Conservation (phyloP, 2,113 vertebrate genomes). For the Siniperca chuatsi region DNA sequence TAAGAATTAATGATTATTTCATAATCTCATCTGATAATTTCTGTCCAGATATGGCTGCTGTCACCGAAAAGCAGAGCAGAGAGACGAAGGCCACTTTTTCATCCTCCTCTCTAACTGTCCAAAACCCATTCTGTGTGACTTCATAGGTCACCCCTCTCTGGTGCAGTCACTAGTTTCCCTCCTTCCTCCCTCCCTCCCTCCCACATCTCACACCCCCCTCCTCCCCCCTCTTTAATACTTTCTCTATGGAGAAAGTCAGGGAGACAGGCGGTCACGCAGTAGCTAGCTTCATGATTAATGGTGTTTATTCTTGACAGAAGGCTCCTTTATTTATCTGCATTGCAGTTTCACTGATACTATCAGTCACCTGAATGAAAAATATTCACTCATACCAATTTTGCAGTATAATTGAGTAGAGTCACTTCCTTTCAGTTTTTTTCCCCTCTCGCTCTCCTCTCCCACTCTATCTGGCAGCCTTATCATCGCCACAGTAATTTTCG, state of each 20-base stretch:
- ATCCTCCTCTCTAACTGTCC: conserved; percentile 71
- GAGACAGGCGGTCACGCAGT: conserved; percentile 89
- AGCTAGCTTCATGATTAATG: conserved; percentile 99
- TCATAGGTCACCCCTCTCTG: conserved; percentile 79
- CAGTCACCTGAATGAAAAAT: conserved; percentile 99
- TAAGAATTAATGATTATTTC: conserved; percentile 56
- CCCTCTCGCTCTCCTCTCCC: conserved; percentile 68
- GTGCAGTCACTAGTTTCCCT: conserved; percentile 53
- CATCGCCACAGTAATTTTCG: conserved; percentile 99
- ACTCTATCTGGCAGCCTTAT: conserved; percentile 99
- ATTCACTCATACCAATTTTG: conserved; percentile 99
- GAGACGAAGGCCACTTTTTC: conserved; percentile 70
- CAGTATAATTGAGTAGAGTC: conserved; percentile 99
- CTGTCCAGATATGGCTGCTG: conserved; percentile 64
- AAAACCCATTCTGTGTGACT: conserved; percentile 73
- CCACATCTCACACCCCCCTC: not conserved
- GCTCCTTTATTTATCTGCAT: conserved; percentile 99
- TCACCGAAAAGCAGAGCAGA: conserved; percentile 51
- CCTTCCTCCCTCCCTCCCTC: not conserved
- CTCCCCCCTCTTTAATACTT: conserved; percentile 66
- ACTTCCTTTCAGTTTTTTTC: conserved; percentile 89
- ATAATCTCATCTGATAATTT: conserved; percentile 72
- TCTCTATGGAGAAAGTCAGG: conserved; percentile 79
- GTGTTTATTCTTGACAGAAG: conserved; percentile 99
- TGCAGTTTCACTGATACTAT: conserved; percentile 99